phyloP scores from a whole-genome alignment of 2,113 vertebrate species.

The Eolophus roseicapilla region DNA sequence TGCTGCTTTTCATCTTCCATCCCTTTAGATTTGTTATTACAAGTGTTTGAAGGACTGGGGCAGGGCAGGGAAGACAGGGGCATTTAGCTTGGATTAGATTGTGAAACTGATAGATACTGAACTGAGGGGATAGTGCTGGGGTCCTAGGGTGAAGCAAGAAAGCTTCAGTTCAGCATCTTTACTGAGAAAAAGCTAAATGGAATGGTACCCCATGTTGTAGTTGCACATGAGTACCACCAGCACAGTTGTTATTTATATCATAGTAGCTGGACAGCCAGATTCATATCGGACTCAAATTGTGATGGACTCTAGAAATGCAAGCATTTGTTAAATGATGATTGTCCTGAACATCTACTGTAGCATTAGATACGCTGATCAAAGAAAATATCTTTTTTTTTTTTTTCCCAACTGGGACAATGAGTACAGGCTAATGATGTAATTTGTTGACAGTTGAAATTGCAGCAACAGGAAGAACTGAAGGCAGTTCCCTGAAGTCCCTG shows the following conservation, averaged over 20 bases:
- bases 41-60: neutral
- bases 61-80: accelerated
- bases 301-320: neutral
- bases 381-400: neutral
- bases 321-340: slow-evolving; percentile 25
- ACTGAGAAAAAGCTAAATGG: neutral
- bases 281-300: neutral
- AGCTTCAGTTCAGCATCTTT: neutral
- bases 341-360: slow-evolving; percentile 3
- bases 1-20: neutral
- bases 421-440: neutral
- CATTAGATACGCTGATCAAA: neutral
- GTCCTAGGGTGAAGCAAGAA: neutral
- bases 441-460: neutral
- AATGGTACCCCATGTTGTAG: neutral
- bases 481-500: neutral
- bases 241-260: slow-evolving; percentile 17
- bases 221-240: neutral
- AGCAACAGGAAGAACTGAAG: neutral
- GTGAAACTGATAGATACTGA: neutral
- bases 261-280: neutral
- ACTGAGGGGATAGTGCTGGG: neutral
- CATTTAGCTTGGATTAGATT: neutral
- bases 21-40: neutral
- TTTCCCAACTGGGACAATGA: neutral